Evolutionary conservation across 2,797 vertebrate genomes (phyloP), one percentile per base, ranked within the genome.

Genomic region (Calcarius lapponicus): DNA sequence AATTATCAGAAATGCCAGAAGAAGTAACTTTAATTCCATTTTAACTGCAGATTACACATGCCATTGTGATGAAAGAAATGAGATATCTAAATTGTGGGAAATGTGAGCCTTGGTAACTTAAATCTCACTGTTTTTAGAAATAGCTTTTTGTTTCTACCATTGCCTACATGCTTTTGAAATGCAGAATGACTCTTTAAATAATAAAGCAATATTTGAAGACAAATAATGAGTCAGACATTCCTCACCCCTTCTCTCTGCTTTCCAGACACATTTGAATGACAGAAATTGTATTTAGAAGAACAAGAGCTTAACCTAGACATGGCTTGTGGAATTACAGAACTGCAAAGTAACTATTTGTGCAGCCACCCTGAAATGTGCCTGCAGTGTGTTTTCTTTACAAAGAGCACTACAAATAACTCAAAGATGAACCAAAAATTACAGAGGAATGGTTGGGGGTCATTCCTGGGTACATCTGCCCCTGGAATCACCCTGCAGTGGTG

Each of bases 171-270:
- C 67, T 91, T 88, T 62, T 73, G 78, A 93, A 94, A 93, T 75
- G 45, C 2, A 8, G 67, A 91, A 66, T 4, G 9, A 45, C 36
- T 75, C 70, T 66, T 86, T 80, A 96, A 95, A 92, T 90, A 92
- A 91, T 54, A 86, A 92, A 86, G 60, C 8, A 67, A 57, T 93
- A 92, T 88, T 86, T 90, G 51, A 95, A 92, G 78, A 95, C 70
- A 95, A 94, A 67, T 51, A 94, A 57, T 60, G 82, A 94, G 43
- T 79, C 88, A 92, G 50, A 29, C 13, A 32, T 60, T 70, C 48
- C 61, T 80, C 69, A 67, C 14, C 61, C 34, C 69, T 53, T 78
- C 45, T 71, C 21, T 47, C 34, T 72, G 24, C 85, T 90, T 76
- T 75, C 72, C 70, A 83, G 79, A 70, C 16, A 6, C 2, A 4